Percentiles rank a stretch among this genome's conserved stretches.
Conservation (phyloP, 2,888 invertebrate genomes). For the Actias luna region DNA sequence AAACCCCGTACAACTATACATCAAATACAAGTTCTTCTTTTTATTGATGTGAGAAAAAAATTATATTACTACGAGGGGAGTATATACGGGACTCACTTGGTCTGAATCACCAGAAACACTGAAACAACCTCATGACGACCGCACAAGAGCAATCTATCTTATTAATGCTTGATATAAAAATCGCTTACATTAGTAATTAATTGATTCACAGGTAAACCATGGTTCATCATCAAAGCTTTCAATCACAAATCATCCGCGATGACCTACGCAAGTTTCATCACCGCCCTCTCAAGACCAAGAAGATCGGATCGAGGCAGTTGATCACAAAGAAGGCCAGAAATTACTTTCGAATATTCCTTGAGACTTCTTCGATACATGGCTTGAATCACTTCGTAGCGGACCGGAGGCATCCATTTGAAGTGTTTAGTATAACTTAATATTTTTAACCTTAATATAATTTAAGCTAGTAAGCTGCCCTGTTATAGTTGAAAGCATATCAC, state of each 20-base stretch:
- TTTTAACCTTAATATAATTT: conserved; percentile 14
- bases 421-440: conserved; percentile 41
- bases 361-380: conserved; percentile 80
- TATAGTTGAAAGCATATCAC: too few species aligned
- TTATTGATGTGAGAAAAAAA: too few species aligned
- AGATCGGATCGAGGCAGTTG: conserved; percentile 21
- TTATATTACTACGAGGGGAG: too few species aligned
- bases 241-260: conserved; percentile 47
- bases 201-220: conserved; percentile 29
- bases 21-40: too few species aligned
- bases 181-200: too few species aligned
- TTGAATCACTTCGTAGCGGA: conserved; percentile 73
- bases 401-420: conserved; percentile 70
- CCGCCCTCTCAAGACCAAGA: conserved; percentile 16
- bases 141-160: too few species aligned
- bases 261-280: conserved; percentile 33
- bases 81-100: too few species aligned
- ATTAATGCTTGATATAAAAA: too few species aligned
- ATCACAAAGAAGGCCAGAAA: conserved; percentile 37
- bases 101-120: too few species aligned
- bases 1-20: too few species aligned
- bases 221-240: conserved; percentile 43
- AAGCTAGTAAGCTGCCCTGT: too few species aligned
- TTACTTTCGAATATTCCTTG: conserved; percentile 65
- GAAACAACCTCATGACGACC: too few species aligned